A percentile compares a stretch with the other conserved stretches of the same genome.
Conservation (phyloP, 2,888 invertebrate genomes). For the Lydus trimaculatus region DNA sequence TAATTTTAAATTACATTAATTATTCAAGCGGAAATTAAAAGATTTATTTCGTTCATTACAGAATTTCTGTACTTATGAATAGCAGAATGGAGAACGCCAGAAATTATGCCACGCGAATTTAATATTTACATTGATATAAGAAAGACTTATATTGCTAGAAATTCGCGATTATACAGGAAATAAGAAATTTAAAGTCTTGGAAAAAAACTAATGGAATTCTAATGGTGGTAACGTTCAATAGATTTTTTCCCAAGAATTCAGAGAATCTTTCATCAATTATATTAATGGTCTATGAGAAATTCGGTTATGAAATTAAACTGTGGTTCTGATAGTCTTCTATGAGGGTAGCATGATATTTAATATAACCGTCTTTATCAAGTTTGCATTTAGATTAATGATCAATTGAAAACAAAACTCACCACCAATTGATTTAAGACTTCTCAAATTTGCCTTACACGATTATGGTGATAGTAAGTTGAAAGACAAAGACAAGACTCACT, state of each 20-base stretch:
- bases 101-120: background rate
- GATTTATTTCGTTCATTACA: background rate
- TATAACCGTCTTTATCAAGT: constrained; percentile 11
- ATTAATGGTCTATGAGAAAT: background rate
- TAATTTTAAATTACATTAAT: background rate
- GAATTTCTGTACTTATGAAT: too few relatives aligned
- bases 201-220: background rate
- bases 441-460: background rate
- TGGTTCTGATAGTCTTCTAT: background rate
- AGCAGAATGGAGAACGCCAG: too few relatives aligned
- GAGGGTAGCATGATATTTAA: background rate
- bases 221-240: background rate
- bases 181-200: too few relatives aligned
- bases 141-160: too few relatives aligned
- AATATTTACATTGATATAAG: too few relatives aligned
- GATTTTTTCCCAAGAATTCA: background rate
- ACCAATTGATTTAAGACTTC: constrained; percentile 18
- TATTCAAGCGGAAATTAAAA: background rate
- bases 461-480: background rate
- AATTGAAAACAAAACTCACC: background rate
- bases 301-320: background rate
- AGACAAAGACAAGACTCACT: background rate
- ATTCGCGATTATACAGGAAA: too few relatives aligned
- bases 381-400: constrained; percentile 23
- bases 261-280: background rate